Evolutionary conservation across 2,797 vertebrate genomes (phyloP).

Genomic region (Trachops cirrhosus): DNA sequence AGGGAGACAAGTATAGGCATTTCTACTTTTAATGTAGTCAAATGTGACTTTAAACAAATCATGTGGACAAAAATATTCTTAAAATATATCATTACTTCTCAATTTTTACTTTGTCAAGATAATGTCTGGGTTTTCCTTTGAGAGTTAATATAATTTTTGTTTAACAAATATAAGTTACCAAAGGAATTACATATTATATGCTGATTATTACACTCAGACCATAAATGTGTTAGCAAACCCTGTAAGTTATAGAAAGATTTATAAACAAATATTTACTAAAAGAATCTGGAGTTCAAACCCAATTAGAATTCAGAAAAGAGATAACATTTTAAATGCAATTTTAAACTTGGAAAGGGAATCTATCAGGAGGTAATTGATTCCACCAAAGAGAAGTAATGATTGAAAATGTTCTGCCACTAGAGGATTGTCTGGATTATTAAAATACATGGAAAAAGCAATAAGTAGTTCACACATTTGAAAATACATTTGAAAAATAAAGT

Average conservation of each 20-base stretch:
- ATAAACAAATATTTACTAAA: conserved; percentile 79
- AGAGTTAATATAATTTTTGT: conserved; percentile 64
- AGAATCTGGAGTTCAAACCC: conserved; percentile 72
- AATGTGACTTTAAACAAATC: conserved; percentile 69
- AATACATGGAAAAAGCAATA: conserved; percentile 74
- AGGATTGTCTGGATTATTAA: conserved; percentile 75
- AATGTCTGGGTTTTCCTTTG: conserved; percentile 62
- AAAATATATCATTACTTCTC: conserved; percentile 74
- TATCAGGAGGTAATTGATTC: conserved; percentile 83
- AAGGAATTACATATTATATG: conserved; percentile 58
- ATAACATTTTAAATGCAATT: conserved; percentile 83
- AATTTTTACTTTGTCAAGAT: conserved; percentile 69
- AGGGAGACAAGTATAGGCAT: not conserved
- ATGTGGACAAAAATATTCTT: conserved; percentile 63
- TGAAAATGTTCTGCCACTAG: conserved; percentile 77
- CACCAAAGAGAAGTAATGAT: conserved; percentile 80
- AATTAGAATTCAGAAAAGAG: conserved; percentile 82
- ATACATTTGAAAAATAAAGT: conserved; percentile 70
- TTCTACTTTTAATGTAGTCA: conserved; percentile 11
- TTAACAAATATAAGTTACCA: conserved; percentile 74
- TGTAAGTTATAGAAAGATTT: conserved; percentile 77
- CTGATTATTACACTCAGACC: conserved; percentile 53
- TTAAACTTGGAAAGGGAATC: conserved; percentile 82
- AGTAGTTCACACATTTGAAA: conserved; percentile 60
- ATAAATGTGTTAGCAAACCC: conserved; percentile 71